Evolutionary conservation across 2,888 invertebrate genomes (phyloP), one percentile per base, ranked within the genome.

Genomic region (Caenorhabditis japonica): DNA sequence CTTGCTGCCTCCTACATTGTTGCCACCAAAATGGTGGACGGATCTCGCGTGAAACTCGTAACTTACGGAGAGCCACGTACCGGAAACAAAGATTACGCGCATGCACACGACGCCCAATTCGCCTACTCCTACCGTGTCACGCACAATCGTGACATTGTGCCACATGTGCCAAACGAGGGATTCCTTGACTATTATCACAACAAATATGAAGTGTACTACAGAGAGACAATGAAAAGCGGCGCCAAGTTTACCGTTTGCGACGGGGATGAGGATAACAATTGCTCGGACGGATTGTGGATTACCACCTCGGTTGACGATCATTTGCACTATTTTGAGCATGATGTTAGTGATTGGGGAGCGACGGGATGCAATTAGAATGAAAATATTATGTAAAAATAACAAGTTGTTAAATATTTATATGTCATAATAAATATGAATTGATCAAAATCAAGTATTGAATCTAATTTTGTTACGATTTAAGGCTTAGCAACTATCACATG

Each of bases 51-150:
- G 27, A 75, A 70, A 51, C 66, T 83, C 43, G 53, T 76, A 21
- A 78, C 78, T 13, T 84, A 77, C 53, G 83, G 82, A 27, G 79
- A 84, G 47, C 84, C 84, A 25, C 47, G 84, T 5, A 77, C 77
- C 44, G 84, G 84, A 58, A 73, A 83, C 60, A 66, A 69, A 23
- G 64, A 56, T n/a, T 83, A 66, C 39, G 78, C 83, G 10, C 44
- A 68, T 38, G 77, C 75, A 4, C 81, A 83, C 52, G 82, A 84
- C 60, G 21, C 12, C 13, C 74, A 80, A 60, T 33, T 81, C 5
- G 58, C 73, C 8, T 64, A 60, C 55, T 55, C 77, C 12, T 83
- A 59, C 61, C 83, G 83, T 44, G 72, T 83, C 21, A 80, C 79
- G 3, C 83, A 83, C 47, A 68, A 59, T 49, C 71, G 80, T 21